Percentiles rank a stretch among this genome's conserved stretches.
Conservation (phyloP, 2,797 vertebrate species). For the Tympanoctomys barrerae region DNA sequence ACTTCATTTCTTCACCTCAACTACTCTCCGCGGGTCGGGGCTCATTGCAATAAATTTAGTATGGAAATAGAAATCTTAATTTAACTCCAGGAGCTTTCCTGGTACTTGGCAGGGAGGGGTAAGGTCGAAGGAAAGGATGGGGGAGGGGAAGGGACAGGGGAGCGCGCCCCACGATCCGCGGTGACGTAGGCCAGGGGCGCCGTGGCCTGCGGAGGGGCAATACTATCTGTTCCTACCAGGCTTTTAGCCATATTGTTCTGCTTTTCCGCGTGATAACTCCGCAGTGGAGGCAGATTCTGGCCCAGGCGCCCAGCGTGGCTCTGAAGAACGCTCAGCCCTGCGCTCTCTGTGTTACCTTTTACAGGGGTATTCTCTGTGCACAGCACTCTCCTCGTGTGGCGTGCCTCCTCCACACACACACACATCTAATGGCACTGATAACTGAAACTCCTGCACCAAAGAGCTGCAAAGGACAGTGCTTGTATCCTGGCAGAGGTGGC, state of each 20-base stretch:
- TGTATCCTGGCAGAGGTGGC: slow-evolving; percentile 46
- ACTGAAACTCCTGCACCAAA: slow-evolving; percentile 35
- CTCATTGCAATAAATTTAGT: slow-evolving; percentile 39
- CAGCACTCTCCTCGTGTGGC: background rate
- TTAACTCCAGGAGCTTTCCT: slow-evolving; percentile 65
- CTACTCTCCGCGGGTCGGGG: slow-evolving; percentile 58
- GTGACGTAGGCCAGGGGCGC: slow-evolving; percentile 75
- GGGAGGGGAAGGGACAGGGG: slow-evolving; percentile 2
- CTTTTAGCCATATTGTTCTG: slow-evolving; percentile 60
- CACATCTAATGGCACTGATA: slow-evolving; percentile 67
- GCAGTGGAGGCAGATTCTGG: slow-evolving; percentile 55
- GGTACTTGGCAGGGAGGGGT: slow-evolving; percentile 23
- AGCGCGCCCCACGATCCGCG: slow-evolving; percentile 17
- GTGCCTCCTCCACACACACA: background rate
- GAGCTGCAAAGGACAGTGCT: slow-evolving; percentile 55
- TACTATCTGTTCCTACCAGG: slow-evolving; percentile 51
- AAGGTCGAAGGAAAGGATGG: background rate
- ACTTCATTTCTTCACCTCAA: slow-evolving; percentile 45
- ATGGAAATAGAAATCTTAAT: slow-evolving; percentile 69
- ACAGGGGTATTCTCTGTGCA: slow-evolving; percentile 46
- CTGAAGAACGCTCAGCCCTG: slow-evolving; percentile 15
- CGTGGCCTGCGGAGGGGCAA: slow-evolving; percentile 65
- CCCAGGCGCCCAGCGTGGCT: slow-evolving; percentile 9
- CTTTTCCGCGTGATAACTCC: slow-evolving; percentile 40
- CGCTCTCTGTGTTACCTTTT: slow-evolving; percentile 60